Evolutionary conservation across 1,140 invertebrate species (phyloP), one percentile per base, ranked within the genome.

Genomic region (Nylanderia fulva): DNA sequence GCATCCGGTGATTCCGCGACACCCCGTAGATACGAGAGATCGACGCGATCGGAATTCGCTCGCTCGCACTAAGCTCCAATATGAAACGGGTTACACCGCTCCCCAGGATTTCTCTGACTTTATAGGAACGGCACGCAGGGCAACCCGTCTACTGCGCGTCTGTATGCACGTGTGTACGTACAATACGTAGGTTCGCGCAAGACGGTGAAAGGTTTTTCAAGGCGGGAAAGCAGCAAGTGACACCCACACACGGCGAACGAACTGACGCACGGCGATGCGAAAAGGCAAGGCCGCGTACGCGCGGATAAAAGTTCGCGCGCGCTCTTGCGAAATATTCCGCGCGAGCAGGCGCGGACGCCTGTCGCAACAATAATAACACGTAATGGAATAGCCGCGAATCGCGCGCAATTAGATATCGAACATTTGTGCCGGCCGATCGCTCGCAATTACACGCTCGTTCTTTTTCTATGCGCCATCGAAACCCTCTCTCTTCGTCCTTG

Each of bases 211-310:
- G 91, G 91, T 88, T 91, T 90, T 87, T 89, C 89, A 88, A 92
- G 87, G 80, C 90, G 86, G 87, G 89, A 90, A 90, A 91, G 91
- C 86, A 91, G 91, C 86, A 90, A 90, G 91, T 88, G 82, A 92
- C 92, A 92, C 92, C 90, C 84, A 92, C 92, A 92, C 92, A 88
- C 86, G 54, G 63, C 39, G 42, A 52, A 8, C 56, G 15, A 60
- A 36, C 11, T 71, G 48, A 64, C 68, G 33, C 24, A 29, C 39
- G 45, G 77, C 66, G 85, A 89, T 87, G 88, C 84, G 89, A 91
- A 89, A 91, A 92, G 90, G 91, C 92, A 93, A 92, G 92, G 92
- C 91, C 92, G 45, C 15, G 92, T 92, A 90, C 75, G 89, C 80
- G 77, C 85, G 85, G 80, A 89, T 86, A 91, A 91, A 91, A 87